A percentile compares a stretch with the other conserved stretches of the same genome.
Evolutionary conservation across 2,797 vertebrate genomes (phyloP).

Genomic region (Pelodytes ibericus): DNA sequence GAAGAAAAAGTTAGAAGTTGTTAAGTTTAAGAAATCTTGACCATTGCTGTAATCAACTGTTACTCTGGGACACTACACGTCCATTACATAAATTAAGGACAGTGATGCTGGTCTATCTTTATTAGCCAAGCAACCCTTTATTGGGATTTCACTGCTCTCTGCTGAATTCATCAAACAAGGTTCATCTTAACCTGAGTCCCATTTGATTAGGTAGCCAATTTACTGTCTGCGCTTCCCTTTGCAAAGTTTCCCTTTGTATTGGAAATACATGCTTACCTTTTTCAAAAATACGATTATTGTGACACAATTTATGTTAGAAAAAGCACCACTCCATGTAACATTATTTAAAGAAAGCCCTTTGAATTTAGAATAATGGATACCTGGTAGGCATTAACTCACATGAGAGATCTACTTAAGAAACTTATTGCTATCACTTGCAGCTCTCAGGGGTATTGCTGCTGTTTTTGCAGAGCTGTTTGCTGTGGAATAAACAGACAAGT

Average conservation of each 20-base stretch:
- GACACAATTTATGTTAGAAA: constrained; percentile 75
- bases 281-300: constrained; percentile 70
- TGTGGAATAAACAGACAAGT: constrained; percentile 83
- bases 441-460: constrained; percentile 69
- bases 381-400: constrained; percentile 79
- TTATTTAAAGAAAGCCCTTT: constrained; percentile 73
- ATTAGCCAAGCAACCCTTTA: constrained; percentile 74
- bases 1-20: not conserved
- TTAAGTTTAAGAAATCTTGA: not conserved
- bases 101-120: constrained; percentile 60
- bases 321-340: constrained; percentile 67
- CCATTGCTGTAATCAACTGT: not conserved
- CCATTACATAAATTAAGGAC: constrained; percentile 23
- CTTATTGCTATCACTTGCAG: constrained; percentile 80
- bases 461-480: constrained; percentile 83
- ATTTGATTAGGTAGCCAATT: constrained; percentile 77
- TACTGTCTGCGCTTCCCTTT: constrained; percentile 68
- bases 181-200: constrained; percentile 73
- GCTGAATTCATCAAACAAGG: constrained; percentile 72
- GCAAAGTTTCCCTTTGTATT: constrained; percentile 69
- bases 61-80: too few relatives aligned
- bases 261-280: constrained; percentile 62
- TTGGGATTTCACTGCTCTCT: constrained; percentile 62
- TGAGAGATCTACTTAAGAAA: constrained; percentile 80
- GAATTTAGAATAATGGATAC: constrained; percentile 81